A percentile compares a stretch with the other conserved stretches of the same genome.
Evolutionary conservation across 2,888 invertebrate genomes (phyloP).

Genomic region (Scaptomyza cyrtandrae): DNA sequence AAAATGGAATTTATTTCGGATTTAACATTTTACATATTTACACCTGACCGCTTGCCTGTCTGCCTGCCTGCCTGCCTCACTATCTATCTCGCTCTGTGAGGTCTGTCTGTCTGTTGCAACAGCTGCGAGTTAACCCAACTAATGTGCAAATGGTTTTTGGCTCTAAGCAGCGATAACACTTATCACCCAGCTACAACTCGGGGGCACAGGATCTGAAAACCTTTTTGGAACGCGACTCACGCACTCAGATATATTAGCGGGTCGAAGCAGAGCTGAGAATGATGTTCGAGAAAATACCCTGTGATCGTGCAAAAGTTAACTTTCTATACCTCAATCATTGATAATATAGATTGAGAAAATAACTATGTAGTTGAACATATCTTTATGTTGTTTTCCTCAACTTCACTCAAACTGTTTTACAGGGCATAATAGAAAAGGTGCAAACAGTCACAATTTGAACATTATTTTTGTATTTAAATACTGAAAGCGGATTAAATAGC

Average conservation of each 20-base stretch:
- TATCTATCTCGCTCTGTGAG: background rate
- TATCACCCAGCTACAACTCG: slow-evolving; percentile 28
- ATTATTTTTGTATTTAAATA: slow-evolving; percentile 78
- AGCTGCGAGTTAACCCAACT: slow-evolving; percentile 27
- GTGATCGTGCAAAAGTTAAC: no score
- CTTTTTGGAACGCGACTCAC: slow-evolving; percentile 21
- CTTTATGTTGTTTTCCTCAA: no score
- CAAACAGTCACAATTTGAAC: slow-evolving; percentile 42
- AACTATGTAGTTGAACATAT: no score
- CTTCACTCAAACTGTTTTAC: no score
- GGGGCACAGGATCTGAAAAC: slow-evolving; percentile 10
- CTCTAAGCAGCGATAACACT: slow-evolving; percentile 52
- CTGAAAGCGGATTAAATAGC: slow-evolving; percentile 78
- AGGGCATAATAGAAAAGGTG: slow-evolving; percentile 15
- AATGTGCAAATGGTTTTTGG: slow-evolving; percentile 45
- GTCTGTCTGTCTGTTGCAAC: background rate
- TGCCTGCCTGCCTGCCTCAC: background rate
- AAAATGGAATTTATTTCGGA: slow-evolving; percentile 63
- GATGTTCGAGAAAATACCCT: background rate
- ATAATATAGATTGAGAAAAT: no score
- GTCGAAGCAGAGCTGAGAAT: no score
- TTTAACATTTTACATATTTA: slow-evolving; percentile 59
- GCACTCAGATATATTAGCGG: slow-evolving; percentile 34
- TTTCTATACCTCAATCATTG: no score
- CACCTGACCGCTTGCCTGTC: slow-evolving; percentile 26